These are phyloP conservation scores for Cynaeus angustus DNA, from an alignment of 2,888 invertebrate genomes.

Conservation along the genomic window DNA sequence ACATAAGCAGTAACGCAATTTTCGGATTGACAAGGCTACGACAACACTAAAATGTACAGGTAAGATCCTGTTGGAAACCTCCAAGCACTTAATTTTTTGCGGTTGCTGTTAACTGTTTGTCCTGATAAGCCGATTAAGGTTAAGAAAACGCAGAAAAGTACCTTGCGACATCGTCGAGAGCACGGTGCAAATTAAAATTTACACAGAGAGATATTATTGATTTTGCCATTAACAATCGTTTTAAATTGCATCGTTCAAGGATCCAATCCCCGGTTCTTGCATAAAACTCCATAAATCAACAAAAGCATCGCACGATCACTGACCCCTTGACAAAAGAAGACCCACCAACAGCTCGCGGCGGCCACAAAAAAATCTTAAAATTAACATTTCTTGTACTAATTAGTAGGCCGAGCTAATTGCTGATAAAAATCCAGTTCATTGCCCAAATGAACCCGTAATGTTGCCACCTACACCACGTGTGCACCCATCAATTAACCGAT, in stretches of 20 bases:
- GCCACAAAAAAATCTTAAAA: slow-evolving; percentile 9
- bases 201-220: slow-evolving; percentile 26
- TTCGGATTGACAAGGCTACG: background rate
- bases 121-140: slow-evolving; percentile 9
- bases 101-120: too few species aligned
- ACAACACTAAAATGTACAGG: too few species aligned
- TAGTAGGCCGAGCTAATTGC: slow-evolving; percentile 31
- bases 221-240: slow-evolving; percentile 27
- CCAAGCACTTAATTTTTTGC: background rate
- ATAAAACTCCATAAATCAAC: slow-evolving; percentile 21
- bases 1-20: too few species aligned
- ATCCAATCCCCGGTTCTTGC: slow-evolving; percentile 9
- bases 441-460: slow-evolving; percentile 5
- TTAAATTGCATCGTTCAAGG: slow-evolving; percentile 21
- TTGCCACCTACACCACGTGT: slow-evolving; percentile 10
- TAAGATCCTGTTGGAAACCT: too few species aligned
- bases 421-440: background rate
- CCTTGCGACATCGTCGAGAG: slow-evolving; percentile 7
- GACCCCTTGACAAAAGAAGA: slow-evolving; percentile 5
- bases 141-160: slow-evolving; percentile 7
- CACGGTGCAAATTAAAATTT: slow-evolving; percentile 20
- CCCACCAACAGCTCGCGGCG: slow-evolving; percentile 12
- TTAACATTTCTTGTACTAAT: slow-evolving; percentile 34
- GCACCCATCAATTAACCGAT: background rate
- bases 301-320: slow-evolving; percentile 11